A percentile compares a stretch with the other conserved stretches of the same genome.
Conservation (phyloP, 2,797 vertebrate species). For the Cossypha niveicapilla region DNA sequence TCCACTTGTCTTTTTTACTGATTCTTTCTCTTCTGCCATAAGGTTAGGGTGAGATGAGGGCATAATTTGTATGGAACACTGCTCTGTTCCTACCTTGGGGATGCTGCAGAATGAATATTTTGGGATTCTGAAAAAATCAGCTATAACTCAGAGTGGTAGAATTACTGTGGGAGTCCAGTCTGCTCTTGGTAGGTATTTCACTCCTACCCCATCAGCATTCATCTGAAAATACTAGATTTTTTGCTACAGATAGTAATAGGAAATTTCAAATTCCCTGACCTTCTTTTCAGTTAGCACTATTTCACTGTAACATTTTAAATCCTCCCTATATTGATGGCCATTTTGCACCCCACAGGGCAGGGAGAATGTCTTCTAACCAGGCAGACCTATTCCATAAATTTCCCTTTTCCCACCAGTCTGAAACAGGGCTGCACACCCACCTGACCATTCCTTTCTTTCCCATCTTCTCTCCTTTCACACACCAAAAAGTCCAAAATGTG, state of each 20-base stretch:
- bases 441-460: not conserved
- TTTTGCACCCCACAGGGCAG: not conserved
- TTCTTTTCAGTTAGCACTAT: not conserved
- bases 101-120: not conserved
- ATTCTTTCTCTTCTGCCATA: not conserved
- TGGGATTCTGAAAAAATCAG: not conserved
- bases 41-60: not conserved
- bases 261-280: not conserved
- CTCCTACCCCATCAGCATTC: not conserved
- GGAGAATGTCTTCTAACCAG: not conserved
- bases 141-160: not conserved
- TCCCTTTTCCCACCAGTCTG: not conserved
- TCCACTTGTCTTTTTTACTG: not conserved
- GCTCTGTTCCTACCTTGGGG: not conserved
- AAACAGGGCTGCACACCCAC: not conserved
- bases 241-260: not conserved
- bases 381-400: not conserved
- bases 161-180: not conserved
- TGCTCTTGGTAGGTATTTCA: not conserved
- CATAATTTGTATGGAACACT: not conserved
- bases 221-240: not conserved
- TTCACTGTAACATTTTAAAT: not conserved
- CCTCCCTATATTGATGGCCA: not conserved
- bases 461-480: not conserved
- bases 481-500: not conserved